Conservation (phyloP, 2,797 vertebrate genomes). For the Fistularia tabacaria region DNA sequence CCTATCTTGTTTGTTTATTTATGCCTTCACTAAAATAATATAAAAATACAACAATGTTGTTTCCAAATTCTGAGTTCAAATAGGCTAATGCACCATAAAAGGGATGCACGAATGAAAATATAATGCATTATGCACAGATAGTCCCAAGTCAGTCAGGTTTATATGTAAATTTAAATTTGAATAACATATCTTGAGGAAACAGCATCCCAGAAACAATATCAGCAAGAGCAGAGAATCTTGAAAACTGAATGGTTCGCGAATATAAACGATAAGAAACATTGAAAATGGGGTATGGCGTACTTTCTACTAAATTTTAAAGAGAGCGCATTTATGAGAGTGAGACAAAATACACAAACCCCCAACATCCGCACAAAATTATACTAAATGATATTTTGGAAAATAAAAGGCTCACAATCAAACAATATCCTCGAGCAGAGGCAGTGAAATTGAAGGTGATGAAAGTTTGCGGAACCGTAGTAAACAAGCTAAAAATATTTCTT, state of each 20-base stretch:
- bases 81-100: constrained; percentile 3
- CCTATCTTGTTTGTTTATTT: constrained; percentile 20
- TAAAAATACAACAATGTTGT: too few species aligned
- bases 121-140: constrained; percentile 9
- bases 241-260: constrained; percentile 36
- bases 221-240: constrained; percentile 26
- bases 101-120: constrained; percentile 13
- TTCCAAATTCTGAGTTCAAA: too few species aligned
- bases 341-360: constrained; percentile 1
- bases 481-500: neutral
- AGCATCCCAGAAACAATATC: constrained; percentile 18
- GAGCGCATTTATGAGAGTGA: too few species aligned
- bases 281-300: neutral
- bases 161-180: constrained; percentile 2
- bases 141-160: constrained; percentile 10
- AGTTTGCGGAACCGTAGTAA: constrained; percentile 12
- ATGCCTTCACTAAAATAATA: constrained; percentile 6
- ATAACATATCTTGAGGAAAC: constrained; percentile 14
- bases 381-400: neutral
- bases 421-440: neutral
- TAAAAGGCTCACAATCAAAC: neutral
- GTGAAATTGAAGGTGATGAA: constrained; percentile 4
- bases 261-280: constrained; percentile 20
- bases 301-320: too few species aligned
- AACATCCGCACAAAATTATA: constrained; percentile 1